A percentile compares a stretch with the other conserved stretches of the same genome.
Conservation (phyloP, 2,888 invertebrate genomes). For the Nymphalis polychloros region DNA sequence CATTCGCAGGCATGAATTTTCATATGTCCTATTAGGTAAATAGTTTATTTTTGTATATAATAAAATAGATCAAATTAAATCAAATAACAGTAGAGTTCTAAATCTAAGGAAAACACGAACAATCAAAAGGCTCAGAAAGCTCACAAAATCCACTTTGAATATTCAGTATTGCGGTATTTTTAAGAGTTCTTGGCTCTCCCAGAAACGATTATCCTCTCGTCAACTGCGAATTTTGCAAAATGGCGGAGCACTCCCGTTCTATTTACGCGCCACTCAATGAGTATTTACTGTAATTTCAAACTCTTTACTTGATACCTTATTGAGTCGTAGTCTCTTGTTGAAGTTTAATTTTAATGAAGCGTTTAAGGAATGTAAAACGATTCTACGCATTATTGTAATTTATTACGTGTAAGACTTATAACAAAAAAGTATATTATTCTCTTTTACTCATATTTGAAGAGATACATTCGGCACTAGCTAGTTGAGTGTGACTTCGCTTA, state of each 20-base stretch:
- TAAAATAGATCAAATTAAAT: neutral
- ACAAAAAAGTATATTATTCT: neutral
- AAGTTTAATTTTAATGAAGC: constrained; percentile 19
- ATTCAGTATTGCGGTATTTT: constrained; percentile 40
- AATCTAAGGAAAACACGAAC: constrained; percentile 4
- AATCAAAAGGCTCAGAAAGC: constrained; percentile 13
- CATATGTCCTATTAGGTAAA: no score
- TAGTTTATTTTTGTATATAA: no score
- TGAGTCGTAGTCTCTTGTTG: constrained; percentile 30
- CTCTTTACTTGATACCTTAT: constrained; percentile 34
- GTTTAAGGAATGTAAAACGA: constrained; percentile 2
- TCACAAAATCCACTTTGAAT: constrained; percentile 38
- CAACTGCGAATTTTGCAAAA: constrained; percentile 42
- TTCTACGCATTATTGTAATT: neutral
- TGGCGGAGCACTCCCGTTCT: constrained; percentile 41
- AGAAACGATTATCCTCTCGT: constrained; percentile 47
- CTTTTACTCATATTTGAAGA: neutral
- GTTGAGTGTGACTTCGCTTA: no score
- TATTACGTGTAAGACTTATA: neutral
- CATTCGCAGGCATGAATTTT: no score
- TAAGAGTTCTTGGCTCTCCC: constrained; percentile 40
- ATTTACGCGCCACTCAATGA: constrained; percentile 43
- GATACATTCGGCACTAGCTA: no score
- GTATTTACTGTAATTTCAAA: constrained; percentile 45
- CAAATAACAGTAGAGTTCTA: neutral